Percentiles rank a stretch among this genome's conserved stretches.
phyloP scores from a whole-genome alignment of 2,113 vertebrate genomes.

The Gobiocypris rarus region DNA sequence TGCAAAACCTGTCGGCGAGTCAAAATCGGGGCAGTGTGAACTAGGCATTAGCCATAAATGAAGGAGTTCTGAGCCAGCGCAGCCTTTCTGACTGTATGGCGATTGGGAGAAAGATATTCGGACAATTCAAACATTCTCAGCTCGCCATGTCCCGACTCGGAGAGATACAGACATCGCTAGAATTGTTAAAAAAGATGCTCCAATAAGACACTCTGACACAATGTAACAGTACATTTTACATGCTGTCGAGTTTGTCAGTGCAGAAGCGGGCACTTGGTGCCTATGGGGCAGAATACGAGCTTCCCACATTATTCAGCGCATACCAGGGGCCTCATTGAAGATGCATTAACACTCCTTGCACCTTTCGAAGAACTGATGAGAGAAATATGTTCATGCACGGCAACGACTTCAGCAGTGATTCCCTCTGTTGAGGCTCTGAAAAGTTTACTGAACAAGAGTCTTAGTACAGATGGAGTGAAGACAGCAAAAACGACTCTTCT shows the following conservation, averaged over 20 bases:
- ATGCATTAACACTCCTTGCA: background rate
- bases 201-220: background rate
- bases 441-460: too few relatives aligned
- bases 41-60: background rate
- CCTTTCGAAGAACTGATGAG: background rate
- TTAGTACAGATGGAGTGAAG: too few relatives aligned
- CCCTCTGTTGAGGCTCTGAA: background rate
- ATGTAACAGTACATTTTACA: background rate
- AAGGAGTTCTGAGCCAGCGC: conserved; percentile 35
- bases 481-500: too few relatives aligned
- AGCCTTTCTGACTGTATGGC: background rate
- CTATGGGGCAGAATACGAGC: background rate
- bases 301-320: background rate
- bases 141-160: background rate
- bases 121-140: background rate
- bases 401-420: background rate
- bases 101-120: conserved; percentile 5
- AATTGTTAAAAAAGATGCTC: background rate
- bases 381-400: background rate
- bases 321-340: background rate
- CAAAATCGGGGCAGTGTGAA: too few relatives aligned
- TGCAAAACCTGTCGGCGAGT: too few relatives aligned
- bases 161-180: background rate
- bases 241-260: background rate
- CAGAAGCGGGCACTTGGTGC: background rate